phyloP scores from a whole-genome alignment of 2,888 invertebrate genomes.

The Dasypogon diadema region DNA sequence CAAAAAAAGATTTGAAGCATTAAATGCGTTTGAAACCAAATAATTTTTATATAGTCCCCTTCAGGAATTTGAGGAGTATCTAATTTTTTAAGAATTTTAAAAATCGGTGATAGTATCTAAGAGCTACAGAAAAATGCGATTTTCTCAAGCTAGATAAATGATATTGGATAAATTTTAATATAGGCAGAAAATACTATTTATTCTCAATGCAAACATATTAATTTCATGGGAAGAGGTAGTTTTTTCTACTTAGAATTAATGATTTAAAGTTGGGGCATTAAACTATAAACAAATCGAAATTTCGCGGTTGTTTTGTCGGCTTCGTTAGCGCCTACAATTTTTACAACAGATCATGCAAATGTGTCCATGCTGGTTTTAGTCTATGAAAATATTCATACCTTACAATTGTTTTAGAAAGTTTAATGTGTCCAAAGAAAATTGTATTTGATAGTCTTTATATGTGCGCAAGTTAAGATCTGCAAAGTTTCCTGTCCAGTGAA shows the following conservation, averaged over 20 bases:
- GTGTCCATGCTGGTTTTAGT: neutral
- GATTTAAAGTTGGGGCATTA: neutral
- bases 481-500: no score
- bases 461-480: no score
- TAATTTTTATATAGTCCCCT: neutral
- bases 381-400: neutral
- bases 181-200: no score
- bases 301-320: no score
- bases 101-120: neutral
- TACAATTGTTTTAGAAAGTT: constrained; percentile 46
- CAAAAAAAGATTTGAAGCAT: neutral
- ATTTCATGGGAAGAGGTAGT: neutral
- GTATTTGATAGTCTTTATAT: no score
- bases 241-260: neutral
- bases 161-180: no score
- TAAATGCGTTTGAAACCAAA: neutral
- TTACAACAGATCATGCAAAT: no score
- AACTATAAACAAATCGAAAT: no score
- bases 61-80: neutral
- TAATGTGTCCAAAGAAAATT: no score
- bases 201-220: no score
- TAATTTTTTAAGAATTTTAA: constrained; percentile 11
- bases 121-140: neutral
- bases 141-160: neutral
- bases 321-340: no score